Conservation (phyloP, 2,113 vertebrate genomes). For the Macroglossus sobrinus region DNA sequence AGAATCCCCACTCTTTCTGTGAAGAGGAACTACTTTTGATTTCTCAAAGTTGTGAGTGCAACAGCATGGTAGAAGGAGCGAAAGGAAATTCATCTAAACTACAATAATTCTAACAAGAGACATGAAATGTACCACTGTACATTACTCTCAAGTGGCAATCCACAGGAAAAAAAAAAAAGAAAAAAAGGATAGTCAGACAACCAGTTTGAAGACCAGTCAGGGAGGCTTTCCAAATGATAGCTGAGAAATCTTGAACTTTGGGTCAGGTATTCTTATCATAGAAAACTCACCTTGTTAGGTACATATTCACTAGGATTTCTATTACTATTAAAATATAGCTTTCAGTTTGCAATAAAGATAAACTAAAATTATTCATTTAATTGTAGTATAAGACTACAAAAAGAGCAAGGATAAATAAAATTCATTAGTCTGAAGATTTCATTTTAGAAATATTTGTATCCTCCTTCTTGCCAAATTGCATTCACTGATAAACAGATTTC, state of each 20-base stretch:
- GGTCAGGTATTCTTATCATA: background rate
- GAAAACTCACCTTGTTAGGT: background rate
- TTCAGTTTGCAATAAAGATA: slow-evolving; percentile 46
- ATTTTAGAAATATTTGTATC: slow-evolving; percentile 66
- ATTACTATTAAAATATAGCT: background rate
- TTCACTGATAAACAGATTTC: slow-evolving; percentile 70
- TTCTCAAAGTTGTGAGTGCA: slow-evolving; percentile 1
- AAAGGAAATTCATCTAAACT: slow-evolving; percentile 22
- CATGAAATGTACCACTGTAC: background rate
- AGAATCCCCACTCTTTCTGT: background rate
- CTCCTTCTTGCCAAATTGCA: slow-evolving; percentile 65
- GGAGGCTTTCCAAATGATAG: background rate
- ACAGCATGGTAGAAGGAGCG: background rate
- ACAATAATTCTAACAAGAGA: background rate
- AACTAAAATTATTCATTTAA: slow-evolving; percentile 47
- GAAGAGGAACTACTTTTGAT: background rate
- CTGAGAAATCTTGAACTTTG: slow-evolving; percentile 39
- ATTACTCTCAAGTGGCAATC: background rate
- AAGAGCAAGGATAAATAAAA: slow-evolving; percentile 68
- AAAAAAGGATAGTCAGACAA: background rate
- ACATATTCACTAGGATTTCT: background rate
- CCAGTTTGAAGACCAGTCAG: background rate
- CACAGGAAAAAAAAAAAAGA: background rate
- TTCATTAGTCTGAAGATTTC: slow-evolving; percentile 61
- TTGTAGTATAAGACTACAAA: slow-evolving; percentile 50